Percentiles rank a stretch among this genome's conserved stretches.
Conservation (phyloP, 2,113 vertebrate genomes). For the Nothoprocta perdicaria region DNA sequence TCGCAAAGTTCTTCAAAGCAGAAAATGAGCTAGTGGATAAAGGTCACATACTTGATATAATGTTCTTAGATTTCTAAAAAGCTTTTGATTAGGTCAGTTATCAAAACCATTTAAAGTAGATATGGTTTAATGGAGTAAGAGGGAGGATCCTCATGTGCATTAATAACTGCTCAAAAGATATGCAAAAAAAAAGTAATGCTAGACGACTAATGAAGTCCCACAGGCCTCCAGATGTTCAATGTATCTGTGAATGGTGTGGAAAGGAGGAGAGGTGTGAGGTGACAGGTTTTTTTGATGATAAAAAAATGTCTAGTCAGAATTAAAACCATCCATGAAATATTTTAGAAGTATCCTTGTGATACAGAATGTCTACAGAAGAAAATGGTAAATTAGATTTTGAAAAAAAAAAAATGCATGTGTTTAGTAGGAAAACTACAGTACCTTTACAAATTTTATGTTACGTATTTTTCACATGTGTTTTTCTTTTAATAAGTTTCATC, state of each 20-base stretch:
- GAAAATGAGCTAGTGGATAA: conserved; percentile 38
- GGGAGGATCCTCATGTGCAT: conserved; percentile 38
- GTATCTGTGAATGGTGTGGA: conserved; percentile 27
- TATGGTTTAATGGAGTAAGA: conserved; percentile 58
- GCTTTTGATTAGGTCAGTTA: conserved; percentile 58
- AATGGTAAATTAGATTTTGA: neutral
- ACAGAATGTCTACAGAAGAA: neutral
- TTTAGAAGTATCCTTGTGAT: neutral
- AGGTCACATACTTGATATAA: conserved; percentile 50
- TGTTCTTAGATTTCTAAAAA: conserved; percentile 63
- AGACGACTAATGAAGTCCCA: conserved; percentile 35
- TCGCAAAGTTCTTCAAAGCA: conserved; percentile 55
- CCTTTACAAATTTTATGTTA: neutral
- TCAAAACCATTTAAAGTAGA: conserved; percentile 53
- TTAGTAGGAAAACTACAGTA: neutral
- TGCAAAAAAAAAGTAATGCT: conserved; percentile 26
- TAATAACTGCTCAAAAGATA: conserved; percentile 53
- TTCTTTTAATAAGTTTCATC: neutral
- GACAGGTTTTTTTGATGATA: neutral
- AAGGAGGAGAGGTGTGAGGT: neutral
- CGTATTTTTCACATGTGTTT: accelerated
- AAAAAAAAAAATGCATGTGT: too few species aligned
- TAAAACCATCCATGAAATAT: neutral
- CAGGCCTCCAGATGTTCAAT: conserved; percentile 55
- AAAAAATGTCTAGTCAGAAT: neutral